phyloP scores from a whole-genome alignment of 2,888 invertebrate species.

The Eulithis prunata region DNA sequence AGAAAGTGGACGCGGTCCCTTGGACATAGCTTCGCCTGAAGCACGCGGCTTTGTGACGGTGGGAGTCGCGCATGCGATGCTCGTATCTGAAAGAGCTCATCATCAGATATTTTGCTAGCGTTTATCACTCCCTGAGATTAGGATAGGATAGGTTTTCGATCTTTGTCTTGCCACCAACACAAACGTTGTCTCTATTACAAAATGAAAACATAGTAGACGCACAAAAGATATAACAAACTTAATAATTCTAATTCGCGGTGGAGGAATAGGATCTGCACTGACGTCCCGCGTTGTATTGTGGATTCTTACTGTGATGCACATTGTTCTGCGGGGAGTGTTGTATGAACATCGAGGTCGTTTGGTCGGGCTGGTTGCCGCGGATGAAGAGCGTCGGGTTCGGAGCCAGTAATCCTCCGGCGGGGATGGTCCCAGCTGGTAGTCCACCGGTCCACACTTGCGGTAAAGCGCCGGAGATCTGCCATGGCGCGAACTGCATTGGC shows the following conservation, averaged over 20 bases:
- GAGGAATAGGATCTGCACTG: too few relatives aligned
- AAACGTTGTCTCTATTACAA: too few relatives aligned
- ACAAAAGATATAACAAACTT: too few relatives aligned
- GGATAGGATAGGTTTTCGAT: too few relatives aligned
- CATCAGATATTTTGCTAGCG: background rate
- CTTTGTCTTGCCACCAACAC: too few relatives aligned
- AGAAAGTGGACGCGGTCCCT: constrained; percentile 77
- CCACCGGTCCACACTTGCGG: constrained; percentile 92
- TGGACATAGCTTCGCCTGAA: constrained; percentile 68
- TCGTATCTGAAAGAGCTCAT: constrained; percentile 54
- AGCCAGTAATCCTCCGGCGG: constrained; percentile 86
- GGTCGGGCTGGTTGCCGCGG: constrained; percentile 90
- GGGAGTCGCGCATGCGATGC: constrained; percentile 70
- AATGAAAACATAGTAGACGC: too few relatives aligned
- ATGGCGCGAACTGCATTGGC: constrained; percentile 91
- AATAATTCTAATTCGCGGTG: too few relatives aligned
- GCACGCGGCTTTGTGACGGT: constrained; percentile 71
- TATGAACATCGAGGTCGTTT: constrained; percentile 90
- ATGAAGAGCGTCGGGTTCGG: constrained; percentile 92
- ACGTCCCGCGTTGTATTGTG: too few relatives aligned
- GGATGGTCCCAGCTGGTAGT: constrained; percentile 86
- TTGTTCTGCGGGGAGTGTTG: constrained; percentile 88
- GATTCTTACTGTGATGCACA: constrained; percentile 74
- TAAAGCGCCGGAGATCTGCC: constrained; percentile 89
- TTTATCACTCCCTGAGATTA: too few relatives aligned